Percentiles rank a stretch among this genome's conserved stretches.
phyloP scores from a whole-genome alignment of 2,888 invertebrate species.

The Pterobdella sp. region DNA sequence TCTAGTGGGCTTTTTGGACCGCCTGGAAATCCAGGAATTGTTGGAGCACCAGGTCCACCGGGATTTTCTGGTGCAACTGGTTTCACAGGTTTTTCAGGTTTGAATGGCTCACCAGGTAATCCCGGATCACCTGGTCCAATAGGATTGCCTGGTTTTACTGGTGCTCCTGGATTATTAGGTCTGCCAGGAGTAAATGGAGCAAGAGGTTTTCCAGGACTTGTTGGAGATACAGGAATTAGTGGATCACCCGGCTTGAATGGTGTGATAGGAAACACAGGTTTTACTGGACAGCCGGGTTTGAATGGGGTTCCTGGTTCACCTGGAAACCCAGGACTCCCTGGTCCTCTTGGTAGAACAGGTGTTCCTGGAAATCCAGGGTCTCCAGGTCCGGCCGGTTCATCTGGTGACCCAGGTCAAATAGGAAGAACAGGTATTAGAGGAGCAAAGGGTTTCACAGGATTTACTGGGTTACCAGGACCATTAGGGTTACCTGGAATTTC shows the following conservation, averaged over 20 bases:
- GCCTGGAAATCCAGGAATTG: slow-evolving; percentile 28
- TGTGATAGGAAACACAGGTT: too few relatives aligned
- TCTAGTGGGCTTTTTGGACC: slow-evolving; percentile 13
- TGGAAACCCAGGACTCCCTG: slow-evolving; percentile 12
- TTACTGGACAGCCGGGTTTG: too few relatives aligned
- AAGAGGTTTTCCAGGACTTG: background rate
- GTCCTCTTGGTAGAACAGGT: slow-evolving; percentile 27
- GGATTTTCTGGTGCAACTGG: slow-evolving; percentile 24
- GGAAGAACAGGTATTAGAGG: slow-evolving; percentile 66
- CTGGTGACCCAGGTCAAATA: slow-evolving; percentile 58
- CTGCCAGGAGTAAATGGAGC: slow-evolving; percentile 10
- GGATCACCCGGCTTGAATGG: background rate
- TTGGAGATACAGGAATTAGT: background rate
- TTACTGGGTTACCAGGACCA: slow-evolving; percentile 29
- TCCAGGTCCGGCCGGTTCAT: slow-evolving; percentile 13
- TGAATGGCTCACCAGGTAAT: slow-evolving; percentile 13
- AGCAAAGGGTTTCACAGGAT: slow-evolving; percentile 58
- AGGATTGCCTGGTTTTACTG: too few relatives aligned
- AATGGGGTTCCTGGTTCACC: slow-evolving; percentile 19
- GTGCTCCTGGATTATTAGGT: slow-evolving; percentile 7
- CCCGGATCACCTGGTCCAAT: slow-evolving; percentile 18
- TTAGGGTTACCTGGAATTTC: slow-evolving; percentile 31
- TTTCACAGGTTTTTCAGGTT: background rate
- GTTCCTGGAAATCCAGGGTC: slow-evolving; percentile 29
- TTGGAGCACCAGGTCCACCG: slow-evolving; percentile 27